These are phyloP conservation scores for Quadriops clusia DNA, from an alignment of 2,888 invertebrate species.

Conservation along the genomic window DNA sequence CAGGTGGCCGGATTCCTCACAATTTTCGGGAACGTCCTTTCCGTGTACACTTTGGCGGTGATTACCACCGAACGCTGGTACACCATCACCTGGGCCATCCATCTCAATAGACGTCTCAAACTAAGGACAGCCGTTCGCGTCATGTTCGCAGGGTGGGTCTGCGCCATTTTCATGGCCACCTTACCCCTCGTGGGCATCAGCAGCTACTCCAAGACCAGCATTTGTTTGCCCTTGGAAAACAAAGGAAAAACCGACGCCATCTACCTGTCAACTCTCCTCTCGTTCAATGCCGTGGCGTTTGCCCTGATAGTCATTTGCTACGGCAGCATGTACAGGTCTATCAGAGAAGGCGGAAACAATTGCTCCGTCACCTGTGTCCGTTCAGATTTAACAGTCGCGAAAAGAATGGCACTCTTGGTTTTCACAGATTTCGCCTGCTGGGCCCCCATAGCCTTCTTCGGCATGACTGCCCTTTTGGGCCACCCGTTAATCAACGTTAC, in stretches of 20 bases:
- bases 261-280: constrained; percentile 44
- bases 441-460: constrained; percentile 56
- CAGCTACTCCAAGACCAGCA: constrained; percentile 53
- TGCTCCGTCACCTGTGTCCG: constrained; percentile 37
- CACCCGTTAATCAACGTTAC: constrained; percentile 47
- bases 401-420: constrained; percentile 54
- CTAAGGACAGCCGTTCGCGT: constrained; percentile 44
- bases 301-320: constrained; percentile 50
- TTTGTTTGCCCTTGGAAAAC: constrained; percentile 54
- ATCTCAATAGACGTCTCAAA: constrained; percentile 47
- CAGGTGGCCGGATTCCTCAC: constrained; percentile 53
- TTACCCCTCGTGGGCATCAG: constrained; percentile 52
- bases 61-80: constrained; percentile 51
- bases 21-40: constrained; percentile 50
- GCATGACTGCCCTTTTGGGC: constrained; percentile 50
- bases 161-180: constrained; percentile 44
- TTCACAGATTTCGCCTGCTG: constrained; percentile 52
- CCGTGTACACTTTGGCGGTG: constrained; percentile 52
- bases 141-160: constrained; percentile 48
- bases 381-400: constrained; percentile 44
- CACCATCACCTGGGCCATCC: constrained; percentile 49
- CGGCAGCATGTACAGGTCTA: constrained; percentile 49
- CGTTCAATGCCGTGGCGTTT: constrained; percentile 51
- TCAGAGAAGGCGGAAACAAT: constrained; percentile 42
- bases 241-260: constrained; percentile 40